phyloP scores from a whole-genome alignment of 2,113 vertebrate species.

The Antechinus stuartii region DNA sequence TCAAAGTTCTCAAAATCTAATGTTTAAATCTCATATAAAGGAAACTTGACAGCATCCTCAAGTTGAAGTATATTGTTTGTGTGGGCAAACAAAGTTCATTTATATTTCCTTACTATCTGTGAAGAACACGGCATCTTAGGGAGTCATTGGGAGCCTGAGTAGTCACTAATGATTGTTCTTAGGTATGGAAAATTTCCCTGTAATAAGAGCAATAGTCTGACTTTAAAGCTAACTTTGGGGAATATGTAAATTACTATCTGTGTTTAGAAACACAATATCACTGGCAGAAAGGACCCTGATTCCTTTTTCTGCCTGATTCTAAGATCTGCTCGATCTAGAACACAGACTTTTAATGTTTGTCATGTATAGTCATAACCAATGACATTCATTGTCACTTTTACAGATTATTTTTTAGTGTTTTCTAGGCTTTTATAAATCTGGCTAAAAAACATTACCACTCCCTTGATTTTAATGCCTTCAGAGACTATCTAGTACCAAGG shows the following conservation, averaged over 20 bases:
- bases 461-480: background rate
- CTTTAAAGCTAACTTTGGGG: conserved; percentile 47
- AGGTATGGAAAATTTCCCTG: conserved; percentile 46
- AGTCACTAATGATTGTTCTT: conserved; percentile 54
- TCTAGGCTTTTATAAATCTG: background rate
- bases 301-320: background rate
- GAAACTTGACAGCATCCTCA: background rate
- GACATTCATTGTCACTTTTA: background rate
- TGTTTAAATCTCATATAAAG: background rate
- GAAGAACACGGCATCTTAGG: background rate
- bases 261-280: background rate
- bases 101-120: conserved; percentile 37
- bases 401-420: background rate
- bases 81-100: background rate
- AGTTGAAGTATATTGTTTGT: background rate
- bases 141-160: conserved; percentile 31
- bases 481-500: background rate
- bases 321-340: conserved; percentile 1
- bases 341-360: background rate
- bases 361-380: background rate
- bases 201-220: conserved; percentile 23
- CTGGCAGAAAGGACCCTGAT: conserved; percentile 13
- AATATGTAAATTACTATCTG: conserved; percentile 32
- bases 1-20: background rate
- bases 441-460: background rate